Base-by-base conservation (phyloP, 1,140 invertebrate species). In the Bombus turneri region DNA sequence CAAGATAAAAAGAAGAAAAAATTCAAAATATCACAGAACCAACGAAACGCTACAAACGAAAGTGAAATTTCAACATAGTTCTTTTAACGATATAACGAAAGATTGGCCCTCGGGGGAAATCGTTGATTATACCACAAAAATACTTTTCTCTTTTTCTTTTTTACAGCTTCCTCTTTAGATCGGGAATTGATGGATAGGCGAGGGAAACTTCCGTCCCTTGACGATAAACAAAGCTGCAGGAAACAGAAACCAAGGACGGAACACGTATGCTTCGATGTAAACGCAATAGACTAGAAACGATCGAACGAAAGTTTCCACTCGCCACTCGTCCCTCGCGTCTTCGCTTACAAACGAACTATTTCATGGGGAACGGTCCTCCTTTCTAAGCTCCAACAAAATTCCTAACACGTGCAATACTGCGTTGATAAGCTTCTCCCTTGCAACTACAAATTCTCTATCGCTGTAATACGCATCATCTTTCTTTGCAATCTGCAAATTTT, bases 211-310 rank as follows among this genome's bases (percentile, higher is more conserved):
- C 4, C 66, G 6, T 37, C n/a, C n/a, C 37, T 15, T 37, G 13
- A 25, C 8, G 2, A 53, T 66, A 62, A 4, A 75, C 41, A 39
- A 66, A 18, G 37, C 37, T 22, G 18, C 31, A 34, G 62, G 5
- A 72, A 43, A 12, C 39, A 31, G 66, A 72, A 78, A 84, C 68
- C 41, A 80, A 84, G 83, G 83, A 80, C 83, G 76, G 83, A 80
- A 22, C 78, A 53, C 10, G 31, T 43, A 59, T 47, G 18, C 47
- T 43, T 69, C 28, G 22, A 47, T 53, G 47, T 47, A 53, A 84
- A 78, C 47, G 53, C 66, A 79, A 79, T 66, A 69, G 82, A 79
- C 82, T 84, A 62, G 82, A 79, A 62, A 84, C 5, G 25, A 37
- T 25, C 37, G 43, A 53, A 37, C 18, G 28, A 53, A 47, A 47